Evolutionary conservation across 2,888 invertebrate genomes (phyloP).

Genomic region (Cataglyphis livida): DNA sequence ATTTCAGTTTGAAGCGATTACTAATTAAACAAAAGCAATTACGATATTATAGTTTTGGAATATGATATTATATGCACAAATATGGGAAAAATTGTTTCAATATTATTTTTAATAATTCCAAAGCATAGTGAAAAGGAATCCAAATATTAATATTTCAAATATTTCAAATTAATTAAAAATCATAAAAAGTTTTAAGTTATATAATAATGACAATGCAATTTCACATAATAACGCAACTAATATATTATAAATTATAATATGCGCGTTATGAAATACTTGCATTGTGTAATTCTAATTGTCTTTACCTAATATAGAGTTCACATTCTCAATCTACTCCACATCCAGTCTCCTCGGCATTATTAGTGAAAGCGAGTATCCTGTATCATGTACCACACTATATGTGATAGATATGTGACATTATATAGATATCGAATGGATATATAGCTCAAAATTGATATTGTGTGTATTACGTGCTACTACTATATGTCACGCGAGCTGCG

Average conservation of each 20-base stretch:
- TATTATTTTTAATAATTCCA: not conserved
- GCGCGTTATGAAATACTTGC: not conserved
- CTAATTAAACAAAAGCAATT: not conserved
- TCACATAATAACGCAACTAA: not conserved
- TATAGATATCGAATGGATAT: slow-evolving; percentile 31
- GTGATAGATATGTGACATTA: slow-evolving; percentile 33
- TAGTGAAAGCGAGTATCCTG: slow-evolving; percentile 45
- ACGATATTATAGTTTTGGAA: not conserved
- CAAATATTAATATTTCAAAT: not conserved
- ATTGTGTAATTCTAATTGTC: slow-evolving; percentile 29
- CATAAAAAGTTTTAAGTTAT: not conserved
- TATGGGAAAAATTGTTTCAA: not conserved
- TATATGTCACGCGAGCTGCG: slow-evolving; percentile 26
- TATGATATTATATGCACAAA: not conserved
- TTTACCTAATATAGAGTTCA: slow-evolving; percentile 33
- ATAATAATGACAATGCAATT: not conserved
- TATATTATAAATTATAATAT: not conserved
- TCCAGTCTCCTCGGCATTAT: slow-evolving; percentile 11
- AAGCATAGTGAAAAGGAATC: not conserved
- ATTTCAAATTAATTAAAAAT: slow-evolving; percentile 3
- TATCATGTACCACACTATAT: slow-evolving; percentile 17
- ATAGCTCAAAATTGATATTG: slow-evolving; percentile 48
- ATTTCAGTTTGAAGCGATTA: not conserved
- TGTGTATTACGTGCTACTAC: slow-evolving; percentile 37
- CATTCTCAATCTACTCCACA: slow-evolving; percentile 31